A percentile compares a stretch with the other conserved stretches of the same genome.
Conservation (phyloP, 2,113 vertebrate genomes). For the Abramis brama region DNA sequence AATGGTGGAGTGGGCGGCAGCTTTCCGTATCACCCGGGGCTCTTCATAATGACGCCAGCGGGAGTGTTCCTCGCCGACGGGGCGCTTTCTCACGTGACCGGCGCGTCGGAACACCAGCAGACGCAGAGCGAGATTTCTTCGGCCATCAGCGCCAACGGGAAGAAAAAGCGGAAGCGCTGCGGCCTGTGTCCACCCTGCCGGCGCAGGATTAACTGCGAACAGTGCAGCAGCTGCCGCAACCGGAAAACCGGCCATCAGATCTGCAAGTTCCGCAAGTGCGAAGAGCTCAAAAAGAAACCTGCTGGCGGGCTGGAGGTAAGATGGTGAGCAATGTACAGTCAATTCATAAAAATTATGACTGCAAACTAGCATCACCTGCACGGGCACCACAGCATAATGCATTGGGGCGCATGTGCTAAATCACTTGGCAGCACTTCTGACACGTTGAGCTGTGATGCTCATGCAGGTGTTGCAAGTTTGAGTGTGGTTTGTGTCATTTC, state of each 20-base stretch:
- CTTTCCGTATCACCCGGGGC: slow-evolving; percentile 96
- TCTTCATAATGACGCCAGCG: slow-evolving; percentile 93
- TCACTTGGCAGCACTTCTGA: neutral
- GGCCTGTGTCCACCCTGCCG: slow-evolving; percentile 96
- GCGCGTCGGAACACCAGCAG: slow-evolving; percentile 82
- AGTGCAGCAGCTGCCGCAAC: slow-evolving; percentile 99
- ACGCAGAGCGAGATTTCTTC: slow-evolving; percentile 94
- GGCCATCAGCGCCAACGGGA: slow-evolving; percentile 85
- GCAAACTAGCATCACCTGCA: neutral
- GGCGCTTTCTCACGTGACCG: slow-evolving; percentile 82
- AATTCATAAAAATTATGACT: neutral
- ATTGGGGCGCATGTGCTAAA: neutral
- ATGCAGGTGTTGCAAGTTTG: slow-evolving; percentile 1
- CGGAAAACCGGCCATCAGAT: slow-evolving; percentile 99
- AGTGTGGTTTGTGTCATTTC: neutral
- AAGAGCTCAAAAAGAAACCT: slow-evolving; percentile 99
- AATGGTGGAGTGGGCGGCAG: slow-evolving; percentile 72
- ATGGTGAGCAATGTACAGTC: slow-evolving; percentile 35
- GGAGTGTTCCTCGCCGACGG: slow-evolving; percentile 92
- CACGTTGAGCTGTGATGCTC: neutral
- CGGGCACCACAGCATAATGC: neutral
- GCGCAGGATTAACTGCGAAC: slow-evolving; percentile 97
- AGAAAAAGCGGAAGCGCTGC: slow-evolving; percentile 98
- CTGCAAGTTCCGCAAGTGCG: slow-evolving; percentile 99
- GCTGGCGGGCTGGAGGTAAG: slow-evolving; percentile 76